These are phyloP conservation scores for Balaenoptera acutorostrata DNA, from an alignment of 2,113 vertebrate species.

Conservation along the genomic window DNA sequence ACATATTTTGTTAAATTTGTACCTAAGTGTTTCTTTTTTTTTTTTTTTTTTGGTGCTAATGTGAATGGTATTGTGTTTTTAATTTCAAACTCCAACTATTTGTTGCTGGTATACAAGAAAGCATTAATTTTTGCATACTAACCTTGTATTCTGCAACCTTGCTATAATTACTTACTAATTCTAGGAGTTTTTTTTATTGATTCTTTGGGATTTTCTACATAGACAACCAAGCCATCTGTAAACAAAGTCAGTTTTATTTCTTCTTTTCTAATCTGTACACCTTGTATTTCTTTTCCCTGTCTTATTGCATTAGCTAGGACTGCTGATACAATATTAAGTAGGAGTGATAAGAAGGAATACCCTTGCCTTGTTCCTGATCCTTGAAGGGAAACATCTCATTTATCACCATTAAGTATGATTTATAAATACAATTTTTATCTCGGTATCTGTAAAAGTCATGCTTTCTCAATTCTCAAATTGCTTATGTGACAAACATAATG, in stretches of 20 bases:
- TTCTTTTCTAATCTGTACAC: not conserved
- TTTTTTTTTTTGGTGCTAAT: not conserved
- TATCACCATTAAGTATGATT: not conserved
- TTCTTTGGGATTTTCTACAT: not conserved
- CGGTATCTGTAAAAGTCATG: not conserved
- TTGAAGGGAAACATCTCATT: not conserved
- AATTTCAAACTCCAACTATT: not conserved
- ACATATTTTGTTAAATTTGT: not conserved
- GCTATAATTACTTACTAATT: not conserved
- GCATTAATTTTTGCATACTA: not conserved
- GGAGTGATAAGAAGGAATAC: not conserved
- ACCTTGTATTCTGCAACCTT: not conserved
- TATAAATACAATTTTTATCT: not conserved
- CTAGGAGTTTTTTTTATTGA: not conserved
- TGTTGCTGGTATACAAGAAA: not conserved
- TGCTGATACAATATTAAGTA: not conserved
- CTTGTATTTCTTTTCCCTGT: not conserved
- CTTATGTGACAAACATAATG: not conserved
- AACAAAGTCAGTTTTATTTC: not conserved
- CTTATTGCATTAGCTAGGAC: not conserved
- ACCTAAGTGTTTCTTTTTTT: accelerated
- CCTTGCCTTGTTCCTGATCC: not conserved
- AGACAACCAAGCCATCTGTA: not conserved
- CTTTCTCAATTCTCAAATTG: not conserved
- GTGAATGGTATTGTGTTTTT: not conserved